A percentile compares a stretch with the other conserved stretches of the same genome.
Conservation (phyloP, 2,797 vertebrate genomes). For the Bucorvus abyssinicus region DNA sequence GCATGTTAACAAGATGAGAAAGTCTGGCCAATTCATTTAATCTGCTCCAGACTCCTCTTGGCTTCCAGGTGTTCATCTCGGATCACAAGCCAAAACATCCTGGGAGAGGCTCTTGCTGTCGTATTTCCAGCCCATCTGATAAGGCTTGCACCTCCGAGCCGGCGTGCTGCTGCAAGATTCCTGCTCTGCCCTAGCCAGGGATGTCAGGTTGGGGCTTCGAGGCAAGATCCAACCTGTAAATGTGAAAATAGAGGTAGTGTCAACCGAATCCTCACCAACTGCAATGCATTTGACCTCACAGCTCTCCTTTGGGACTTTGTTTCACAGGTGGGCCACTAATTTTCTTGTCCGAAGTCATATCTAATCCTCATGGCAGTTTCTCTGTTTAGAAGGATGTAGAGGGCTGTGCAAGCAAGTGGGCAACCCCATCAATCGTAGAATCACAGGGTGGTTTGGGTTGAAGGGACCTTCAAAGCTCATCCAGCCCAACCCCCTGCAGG, state of each 20-base stretch:
- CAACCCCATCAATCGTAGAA: background rate
- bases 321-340: background rate
- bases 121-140: slow-evolving; percentile 51
- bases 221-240: background rate
- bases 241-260: background rate
- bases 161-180: slow-evolving; percentile 8
- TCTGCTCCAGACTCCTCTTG: slow-evolving; percentile 40
- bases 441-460: no score
- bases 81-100: slow-evolving; percentile 49
- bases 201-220: background rate
- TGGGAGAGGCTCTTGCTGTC: slow-evolving; percentile 45
- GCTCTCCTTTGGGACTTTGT: background rate
- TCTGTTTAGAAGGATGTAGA: background rate
- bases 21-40: slow-evolving; percentile 53
- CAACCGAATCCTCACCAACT: background rate
- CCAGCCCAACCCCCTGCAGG: no score
- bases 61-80: slow-evolving; percentile 39
- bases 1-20: slow-evolving; percentile 46
- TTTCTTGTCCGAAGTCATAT: background rate
- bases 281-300: background rate
- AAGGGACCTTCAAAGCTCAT: no score
- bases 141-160: background rate
- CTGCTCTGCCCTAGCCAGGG: background rate
- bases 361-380: background rate
- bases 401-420: background rate